phyloP scores from a whole-genome alignment of 2,797 vertebrate species.

The Salarias fasciatus region DNA sequence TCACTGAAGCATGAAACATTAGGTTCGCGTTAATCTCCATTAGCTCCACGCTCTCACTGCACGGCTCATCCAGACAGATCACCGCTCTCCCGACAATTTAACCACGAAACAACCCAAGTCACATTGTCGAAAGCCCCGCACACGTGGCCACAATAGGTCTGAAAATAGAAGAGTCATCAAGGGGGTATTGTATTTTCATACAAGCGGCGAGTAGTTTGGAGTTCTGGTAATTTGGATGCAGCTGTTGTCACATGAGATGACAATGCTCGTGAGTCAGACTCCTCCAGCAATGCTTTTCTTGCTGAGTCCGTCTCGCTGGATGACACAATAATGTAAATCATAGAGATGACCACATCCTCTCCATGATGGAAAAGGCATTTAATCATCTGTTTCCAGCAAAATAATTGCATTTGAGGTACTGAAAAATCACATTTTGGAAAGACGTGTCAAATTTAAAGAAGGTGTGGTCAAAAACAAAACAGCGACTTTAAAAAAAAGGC shows the following conservation, averaged over 20 bases:
- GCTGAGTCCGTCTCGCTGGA: conserved; percentile 39
- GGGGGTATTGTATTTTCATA: conserved; percentile 8
- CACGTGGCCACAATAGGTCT: neutral
- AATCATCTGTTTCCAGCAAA: neutral
- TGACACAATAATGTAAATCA: conserved; percentile 33
- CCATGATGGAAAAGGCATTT: conserved; percentile 4
- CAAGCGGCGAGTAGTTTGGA: conserved; percentile 11
- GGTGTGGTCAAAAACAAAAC: too few species aligned
- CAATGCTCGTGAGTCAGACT: conserved; percentile 54
- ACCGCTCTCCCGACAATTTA: too few species aligned
- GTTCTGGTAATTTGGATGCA: conserved; percentile 35
- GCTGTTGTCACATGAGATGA: conserved; percentile 37
- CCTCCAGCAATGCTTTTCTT: conserved; percentile 43
- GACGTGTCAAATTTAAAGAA: neutral
- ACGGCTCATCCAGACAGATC: neutral
- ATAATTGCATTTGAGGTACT: neutral
- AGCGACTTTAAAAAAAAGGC: neutral
- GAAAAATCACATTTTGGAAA: neutral
- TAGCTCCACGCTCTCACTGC: too few species aligned
- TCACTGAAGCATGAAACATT: neutral
- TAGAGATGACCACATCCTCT: conserved; percentile 8
- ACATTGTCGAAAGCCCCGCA: neutral
- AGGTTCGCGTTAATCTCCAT: neutral
- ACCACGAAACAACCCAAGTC: conserved; percentile 8
- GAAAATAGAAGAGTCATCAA: conserved; percentile 4